A percentile compares a stretch with the other conserved stretches of the same genome.
Evolutionary conservation across 2,888 invertebrate genomes (phyloP).

Genomic region (Hofmannophila pseudospretella): DNA sequence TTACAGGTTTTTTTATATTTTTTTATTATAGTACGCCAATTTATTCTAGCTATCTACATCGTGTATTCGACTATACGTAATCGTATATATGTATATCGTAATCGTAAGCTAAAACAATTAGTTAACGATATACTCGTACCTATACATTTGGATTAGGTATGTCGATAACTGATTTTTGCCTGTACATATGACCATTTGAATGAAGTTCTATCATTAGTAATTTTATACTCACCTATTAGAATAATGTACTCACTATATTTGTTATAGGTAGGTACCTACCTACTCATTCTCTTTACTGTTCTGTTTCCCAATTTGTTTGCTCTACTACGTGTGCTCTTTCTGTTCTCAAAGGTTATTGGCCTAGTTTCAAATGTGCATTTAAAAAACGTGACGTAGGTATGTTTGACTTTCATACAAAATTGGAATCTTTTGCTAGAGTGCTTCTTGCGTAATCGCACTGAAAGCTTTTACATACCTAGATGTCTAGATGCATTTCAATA

Average conservation of each 20-base stretch:
- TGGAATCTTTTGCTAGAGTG: constrained; percentile 5
- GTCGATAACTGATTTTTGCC: too few relatives aligned
- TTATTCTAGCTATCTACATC: too few relatives aligned
- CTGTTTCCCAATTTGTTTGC: constrained; percentile 50
- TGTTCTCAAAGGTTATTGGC: constrained; percentile 61
- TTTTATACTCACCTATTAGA: too few relatives aligned
- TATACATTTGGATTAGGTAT: too few relatives aligned
- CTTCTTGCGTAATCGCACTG: constrained; percentile 7
- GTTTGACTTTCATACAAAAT: constrained; percentile 19
- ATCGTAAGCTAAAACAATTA: too few relatives aligned
- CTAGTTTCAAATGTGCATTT: constrained; percentile 44
- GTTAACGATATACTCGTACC: too few relatives aligned
- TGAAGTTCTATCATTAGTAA: too few relatives aligned
- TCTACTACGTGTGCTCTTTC: constrained; percentile 31
- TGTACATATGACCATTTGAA: too few relatives aligned
- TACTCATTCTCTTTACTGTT: constrained; percentile 1
- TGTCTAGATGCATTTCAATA: not conserved
- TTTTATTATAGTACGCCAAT: too few relatives aligned
- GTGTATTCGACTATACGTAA: too few relatives aligned
- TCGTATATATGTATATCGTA: too few relatives aligned
- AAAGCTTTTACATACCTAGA: not conserved
- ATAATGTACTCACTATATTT: not conserved
- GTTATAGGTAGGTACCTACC: not conserved
- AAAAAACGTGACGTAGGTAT: constrained; percentile 18
- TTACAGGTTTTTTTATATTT: too few relatives aligned